Base-by-base conservation (phyloP, 2,888 invertebrate species). In the Andrena chrysosceles region DNA sequence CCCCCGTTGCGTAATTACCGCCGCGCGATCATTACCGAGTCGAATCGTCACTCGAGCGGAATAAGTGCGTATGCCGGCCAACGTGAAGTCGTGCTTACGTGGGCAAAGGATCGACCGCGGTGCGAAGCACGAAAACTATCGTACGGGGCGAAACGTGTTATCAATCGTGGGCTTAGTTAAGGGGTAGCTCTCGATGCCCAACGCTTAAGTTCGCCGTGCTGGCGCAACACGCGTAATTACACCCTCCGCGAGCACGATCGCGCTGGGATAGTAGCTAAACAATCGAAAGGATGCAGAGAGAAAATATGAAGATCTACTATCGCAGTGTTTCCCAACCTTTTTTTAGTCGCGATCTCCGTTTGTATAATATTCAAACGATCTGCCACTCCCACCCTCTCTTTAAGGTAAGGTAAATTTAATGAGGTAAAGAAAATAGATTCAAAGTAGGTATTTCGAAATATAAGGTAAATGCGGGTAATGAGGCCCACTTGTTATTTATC, bases 31-130 rank as follows among this genome's bases (percentile, higher is more conserved):
- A 87, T 89, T 89, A 89, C 84, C 81, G 88, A 89, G 89, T 87
- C 89, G 83, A 87, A 89, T 89, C 84, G 88, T 89, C 88, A 79
- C 84, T 89, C 89, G 88, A 89, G 87, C 89, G 89, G 89, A 89
- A 89, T 89, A 89, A 89, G 87, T 87, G 87, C 88, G 87, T 83
- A 85, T 29, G 60, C 70, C 67, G 70, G 26, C 20, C 42, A 67
- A 83, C 69, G 42, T 62, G 10, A 54, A 71, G 72, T 78, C 64
- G 64, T 52, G 35, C 26, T 26, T 13, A 31, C 10, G 10, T 8
- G 26, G 10, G 3, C 8, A 10, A 10, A 54, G 54, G 54, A 54
- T 42, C 16, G 16, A 13, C 60, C 7, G 63, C 69, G 20, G 66
- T 59, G 59, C 70, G 77, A 82, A 83, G 52, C 77, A 64, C 67